phyloP scores from a whole-genome alignment of 2,113 vertebrate genomes.

The Pundamilia nyererei region DNA sequence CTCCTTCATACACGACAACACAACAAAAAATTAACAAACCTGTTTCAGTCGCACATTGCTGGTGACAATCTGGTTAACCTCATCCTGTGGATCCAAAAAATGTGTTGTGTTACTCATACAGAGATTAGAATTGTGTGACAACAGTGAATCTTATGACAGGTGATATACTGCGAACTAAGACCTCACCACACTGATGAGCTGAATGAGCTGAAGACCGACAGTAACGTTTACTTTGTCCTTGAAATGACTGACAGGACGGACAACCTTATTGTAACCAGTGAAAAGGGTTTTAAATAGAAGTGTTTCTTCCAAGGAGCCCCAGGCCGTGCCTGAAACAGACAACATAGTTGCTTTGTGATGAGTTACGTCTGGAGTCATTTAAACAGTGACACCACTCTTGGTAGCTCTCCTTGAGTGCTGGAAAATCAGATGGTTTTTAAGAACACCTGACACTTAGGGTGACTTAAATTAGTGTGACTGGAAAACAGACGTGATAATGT shows the following conservation, averaged over 20 bases:
- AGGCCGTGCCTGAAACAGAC: conserved; percentile 42
- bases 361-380: neutral
- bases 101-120: neutral
- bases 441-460: conserved; percentile 1
- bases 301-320: conserved; percentile 75
- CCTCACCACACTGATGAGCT: conserved; percentile 93
- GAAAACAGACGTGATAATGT: conserved; percentile 14
- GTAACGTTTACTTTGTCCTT: conserved; percentile 79
- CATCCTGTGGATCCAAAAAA: conserved; percentile 73
- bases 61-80: conserved; percentile 94
- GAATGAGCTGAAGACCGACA: conserved; percentile 93
- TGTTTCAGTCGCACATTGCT: conserved; percentile 89
- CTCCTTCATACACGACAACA: neutral
- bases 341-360: neutral
- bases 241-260: conserved; percentile 86
- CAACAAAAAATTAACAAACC: conserved; percentile 50
- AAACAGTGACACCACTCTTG: neutral
- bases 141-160: neutral
- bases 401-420: neutral
- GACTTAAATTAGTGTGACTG: neutral
- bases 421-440: conserved; percentile 17
- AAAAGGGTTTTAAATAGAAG: conserved; percentile 82
- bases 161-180: neutral
- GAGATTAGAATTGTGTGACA: neutral
- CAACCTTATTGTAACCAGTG: conserved; percentile 81